phyloP scores from a whole-genome alignment of 1,140 invertebrate genomes.

The Meloidogyne exigua region DNA sequence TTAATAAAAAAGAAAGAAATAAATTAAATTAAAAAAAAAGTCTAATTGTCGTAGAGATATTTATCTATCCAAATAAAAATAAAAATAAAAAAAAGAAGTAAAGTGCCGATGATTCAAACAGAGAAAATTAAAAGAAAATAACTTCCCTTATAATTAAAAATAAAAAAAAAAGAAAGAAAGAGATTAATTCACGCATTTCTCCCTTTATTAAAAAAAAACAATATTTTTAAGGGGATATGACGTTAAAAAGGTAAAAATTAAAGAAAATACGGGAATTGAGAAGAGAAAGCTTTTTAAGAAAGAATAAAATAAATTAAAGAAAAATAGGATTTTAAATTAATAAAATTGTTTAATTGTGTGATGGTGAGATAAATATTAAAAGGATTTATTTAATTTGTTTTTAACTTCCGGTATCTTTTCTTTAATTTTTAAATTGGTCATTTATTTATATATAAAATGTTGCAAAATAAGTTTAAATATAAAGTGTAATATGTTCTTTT shows the following conservation, averaged over 20 bases:
- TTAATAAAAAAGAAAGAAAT: no score
- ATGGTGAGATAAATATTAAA: background rate
- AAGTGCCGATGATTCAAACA: background rate
- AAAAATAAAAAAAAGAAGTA: no score
- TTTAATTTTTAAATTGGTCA: background rate
- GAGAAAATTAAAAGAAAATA: background rate
- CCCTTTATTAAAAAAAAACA: background rate
- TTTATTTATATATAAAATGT: background rate
- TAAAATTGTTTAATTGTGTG: background rate
- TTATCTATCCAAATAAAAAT: background rate
- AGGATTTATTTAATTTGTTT: background rate
- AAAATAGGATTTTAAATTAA: background rate
- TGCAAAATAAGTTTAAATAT: no score
- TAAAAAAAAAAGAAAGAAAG: background rate
- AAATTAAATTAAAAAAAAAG: background rate
- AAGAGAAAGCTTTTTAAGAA: background rate
- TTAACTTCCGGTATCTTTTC: background rate
- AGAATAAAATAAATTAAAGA: background rate
- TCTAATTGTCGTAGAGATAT: background rate
- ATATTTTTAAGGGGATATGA: background rate
- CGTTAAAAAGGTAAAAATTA: background rate
- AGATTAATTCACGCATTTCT: background rate
- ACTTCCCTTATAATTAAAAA: background rate
- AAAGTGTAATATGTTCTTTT: no score
- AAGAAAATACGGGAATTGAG: background rate